phyloP scores from a whole-genome alignment of 2,888 invertebrate species.

The Andricus quercusramuli region DNA sequence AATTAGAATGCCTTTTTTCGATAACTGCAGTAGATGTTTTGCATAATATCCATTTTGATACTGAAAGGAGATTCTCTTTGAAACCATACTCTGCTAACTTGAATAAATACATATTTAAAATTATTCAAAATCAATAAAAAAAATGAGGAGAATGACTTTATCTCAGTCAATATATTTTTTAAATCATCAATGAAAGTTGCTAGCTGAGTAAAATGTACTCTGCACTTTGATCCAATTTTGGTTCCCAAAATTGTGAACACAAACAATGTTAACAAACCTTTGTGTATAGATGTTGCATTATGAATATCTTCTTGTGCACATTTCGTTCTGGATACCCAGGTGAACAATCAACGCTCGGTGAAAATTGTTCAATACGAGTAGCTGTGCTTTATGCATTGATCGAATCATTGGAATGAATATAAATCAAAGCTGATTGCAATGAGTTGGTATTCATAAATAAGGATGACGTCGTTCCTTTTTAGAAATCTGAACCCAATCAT shows the following conservation, averaged over 20 bases:
- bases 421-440: slow-evolving; percentile 35
- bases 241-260: slow-evolving; percentile 22
- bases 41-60: background rate
- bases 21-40: background rate
- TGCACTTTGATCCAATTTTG: slow-evolving; percentile 26
- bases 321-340: slow-evolving; percentile 29
- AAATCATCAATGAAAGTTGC: background rate
- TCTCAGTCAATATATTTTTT: background rate
- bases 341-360: slow-evolving; percentile 29
- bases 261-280: slow-evolving; percentile 29
- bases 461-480: slow-evolving; percentile 20
- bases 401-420: slow-evolving; percentile 28
- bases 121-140: too few species aligned
- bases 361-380: slow-evolving; percentile 30
- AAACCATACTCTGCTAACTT: background rate
- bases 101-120: too few species aligned
- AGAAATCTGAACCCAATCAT: slow-evolving; percentile 26
- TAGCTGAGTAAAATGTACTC: slow-evolving; percentile 16
- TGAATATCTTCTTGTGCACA: slow-evolving; percentile 35
- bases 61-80: background rate
- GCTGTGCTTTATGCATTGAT: slow-evolving; percentile 36
- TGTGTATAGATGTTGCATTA: slow-evolving; percentile 33
- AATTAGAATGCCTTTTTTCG: background rate
- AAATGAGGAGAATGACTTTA: too few species aligned
- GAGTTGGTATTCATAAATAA: slow-evolving; percentile 37